Evolutionary conservation across 2,113 vertebrate species (phyloP), one percentile per base, ranked within the genome.

Genomic region (Phainopepla nitens): DNA sequence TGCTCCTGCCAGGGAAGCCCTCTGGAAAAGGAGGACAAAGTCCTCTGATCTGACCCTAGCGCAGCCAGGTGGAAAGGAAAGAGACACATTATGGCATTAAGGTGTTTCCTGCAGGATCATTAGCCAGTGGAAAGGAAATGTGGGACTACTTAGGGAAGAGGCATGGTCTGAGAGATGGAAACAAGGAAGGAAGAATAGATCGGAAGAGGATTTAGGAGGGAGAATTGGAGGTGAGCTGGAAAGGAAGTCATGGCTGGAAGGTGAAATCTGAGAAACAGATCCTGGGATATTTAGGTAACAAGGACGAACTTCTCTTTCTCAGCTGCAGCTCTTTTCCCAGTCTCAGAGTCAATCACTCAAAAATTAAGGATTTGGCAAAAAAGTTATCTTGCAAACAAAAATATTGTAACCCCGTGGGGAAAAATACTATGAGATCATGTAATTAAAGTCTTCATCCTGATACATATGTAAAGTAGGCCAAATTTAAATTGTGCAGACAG

Each of bases 101-200:
- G 89, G 85, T 93, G 82, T 81, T 95, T 87, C 94, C 95, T 94
- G 86, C 51, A 90, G 82, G 51, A 93, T 73, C 90, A 56, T 33
- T 41, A 24, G 66, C 87, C 80, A 93, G 24, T 11, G 33, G 77
- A 89, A 87, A 42, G 39, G 45, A 93, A 96, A 96, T 90, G 45
- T 94, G 94, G 84, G 87, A 95, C 91, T 93, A 76, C 78, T 94
- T 91, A 95, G 61, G 78, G 70, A 79, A 84, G 5, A 96, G 64
- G 62, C 29, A 33, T 51, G 69, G 65, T 65, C 70, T 82, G 78
- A 76, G 84, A 95, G 81, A 69, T 65, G 89, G 89, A 80, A 91
- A 76, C 16, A 25, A 76, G 87, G 87, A 89, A 87, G 62, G 64
- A 92, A 50, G 42, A n/a, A 57, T 42, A 89, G 76, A 90, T 92